Conservation (phyloP, 2,888 invertebrate genomes). For the Petrolisthes cinctipes region DNA sequence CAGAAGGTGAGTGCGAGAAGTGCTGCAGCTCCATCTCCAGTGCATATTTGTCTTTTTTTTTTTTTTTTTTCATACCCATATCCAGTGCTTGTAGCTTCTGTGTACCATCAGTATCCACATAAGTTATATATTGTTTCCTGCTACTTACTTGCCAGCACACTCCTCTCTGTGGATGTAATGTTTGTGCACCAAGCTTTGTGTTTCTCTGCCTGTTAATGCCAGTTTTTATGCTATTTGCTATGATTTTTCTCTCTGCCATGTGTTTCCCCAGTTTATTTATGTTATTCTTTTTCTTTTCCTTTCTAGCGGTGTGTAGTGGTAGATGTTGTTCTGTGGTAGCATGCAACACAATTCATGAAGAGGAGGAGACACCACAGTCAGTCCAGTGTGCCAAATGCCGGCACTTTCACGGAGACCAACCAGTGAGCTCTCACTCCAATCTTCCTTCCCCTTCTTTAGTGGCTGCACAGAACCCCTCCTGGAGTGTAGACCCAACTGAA, state of each 20-base stretch:
- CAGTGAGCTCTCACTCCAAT: conserved; percentile 41
- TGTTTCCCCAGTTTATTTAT: conserved; percentile 29
- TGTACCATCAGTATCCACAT: not conserved
- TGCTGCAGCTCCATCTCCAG: not conserved
- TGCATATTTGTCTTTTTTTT: not conserved
- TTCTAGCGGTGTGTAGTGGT: conserved; percentile 64
- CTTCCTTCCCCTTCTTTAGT: not conserved
- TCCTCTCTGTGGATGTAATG: conserved; percentile 32
- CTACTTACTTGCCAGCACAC: conserved; percentile 7
- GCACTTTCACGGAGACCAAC: conserved; percentile 60
- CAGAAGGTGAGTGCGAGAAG: not conserved
- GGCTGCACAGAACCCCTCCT: not conserved
- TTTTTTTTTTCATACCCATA: too few species aligned
- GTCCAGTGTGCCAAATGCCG: conserved; percentile 57
- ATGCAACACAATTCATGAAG: conserved; percentile 59
- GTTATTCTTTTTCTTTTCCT: conserved; percentile 53
- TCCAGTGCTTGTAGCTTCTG: not conserved
- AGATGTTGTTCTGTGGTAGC: conserved; percentile 64
- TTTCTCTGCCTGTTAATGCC: conserved; percentile 47
- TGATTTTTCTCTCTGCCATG: conserved; percentile 40
- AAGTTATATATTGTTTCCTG: not conserved
- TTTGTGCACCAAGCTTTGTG: conserved; percentile 52
- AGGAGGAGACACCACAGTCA: conserved; percentile 52
- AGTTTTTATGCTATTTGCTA: conserved; percentile 44
- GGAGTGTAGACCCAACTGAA: conserved; percentile 33